Conservation (phyloP, 2,113 vertebrate species). For the Zosterops lateralis region DNA sequence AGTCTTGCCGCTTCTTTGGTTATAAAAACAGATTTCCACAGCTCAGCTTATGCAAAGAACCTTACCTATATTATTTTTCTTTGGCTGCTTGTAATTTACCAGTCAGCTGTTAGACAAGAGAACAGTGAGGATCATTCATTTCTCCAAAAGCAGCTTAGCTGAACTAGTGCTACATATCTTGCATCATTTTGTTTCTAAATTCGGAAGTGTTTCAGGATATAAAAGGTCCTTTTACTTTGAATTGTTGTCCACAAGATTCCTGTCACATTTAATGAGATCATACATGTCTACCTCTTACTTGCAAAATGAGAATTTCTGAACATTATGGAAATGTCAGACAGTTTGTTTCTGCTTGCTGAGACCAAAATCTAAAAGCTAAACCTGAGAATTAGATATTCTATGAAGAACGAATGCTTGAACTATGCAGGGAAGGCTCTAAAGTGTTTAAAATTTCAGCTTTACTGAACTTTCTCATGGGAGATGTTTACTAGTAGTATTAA, state of each 20-base stretch:
- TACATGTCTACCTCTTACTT: neutral
- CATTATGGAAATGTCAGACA: neutral
- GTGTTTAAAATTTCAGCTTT: neutral
- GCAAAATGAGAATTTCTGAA: neutral
- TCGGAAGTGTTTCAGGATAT: neutral
- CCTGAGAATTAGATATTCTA: neutral
- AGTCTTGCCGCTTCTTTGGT: neutral
- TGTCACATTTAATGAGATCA: neutral
- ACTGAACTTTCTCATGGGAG: neutral
- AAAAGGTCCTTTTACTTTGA: constrained; percentile 4
- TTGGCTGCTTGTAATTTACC: neutral
- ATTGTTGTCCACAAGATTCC: neutral
- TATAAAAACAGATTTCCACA: constrained; percentile 38
- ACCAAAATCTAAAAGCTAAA: neutral
- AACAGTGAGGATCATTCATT: constrained; percentile 59
- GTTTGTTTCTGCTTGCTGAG: neutral
- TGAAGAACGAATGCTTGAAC: neutral
- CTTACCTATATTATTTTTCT: constrained; percentile 36
- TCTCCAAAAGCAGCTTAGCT: constrained; percentile 58
- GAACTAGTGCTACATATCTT: constrained; percentile 6
- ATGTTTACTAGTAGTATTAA: neutral
- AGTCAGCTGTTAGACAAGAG: constrained; percentile 42
- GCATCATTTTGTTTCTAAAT: constrained; percentile 22
- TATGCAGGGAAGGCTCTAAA: neutral
- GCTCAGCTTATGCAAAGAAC: constrained; percentile 35